These are phyloP conservation scores for Clavelina lepadiformis DNA, from an alignment of 23 tunicate species.

Conservation along the genomic window DNA sequence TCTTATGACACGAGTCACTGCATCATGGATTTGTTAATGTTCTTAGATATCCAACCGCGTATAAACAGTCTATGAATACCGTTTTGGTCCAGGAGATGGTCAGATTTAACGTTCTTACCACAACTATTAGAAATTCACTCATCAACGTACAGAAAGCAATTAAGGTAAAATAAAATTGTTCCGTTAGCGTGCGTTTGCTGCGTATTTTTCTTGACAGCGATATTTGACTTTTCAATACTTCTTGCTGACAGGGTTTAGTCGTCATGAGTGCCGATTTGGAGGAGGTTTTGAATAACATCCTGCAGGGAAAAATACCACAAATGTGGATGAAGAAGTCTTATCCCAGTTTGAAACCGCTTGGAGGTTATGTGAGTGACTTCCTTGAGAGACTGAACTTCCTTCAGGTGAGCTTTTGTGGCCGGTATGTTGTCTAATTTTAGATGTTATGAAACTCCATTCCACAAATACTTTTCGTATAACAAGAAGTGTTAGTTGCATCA, in stretches of 20 bases:
- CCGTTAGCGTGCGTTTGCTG: not conserved
- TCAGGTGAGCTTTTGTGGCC: constrained; percentile 42
- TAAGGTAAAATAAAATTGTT: constrained; percentile 38
- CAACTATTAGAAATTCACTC: constrained; percentile 75
- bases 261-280: constrained; percentile 96
- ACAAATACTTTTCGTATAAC: too few relatives aligned
- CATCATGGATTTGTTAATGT: not conserved
- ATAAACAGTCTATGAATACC: constrained; percentile 98
- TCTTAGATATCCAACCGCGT: constrained; percentile 89
- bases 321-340: constrained; percentile 99
- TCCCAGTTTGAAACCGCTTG: constrained; percentile 95
- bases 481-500: too few relatives aligned
- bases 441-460: too few relatives aligned
- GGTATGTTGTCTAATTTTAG: too few relatives aligned
- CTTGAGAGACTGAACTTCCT: constrained; percentile 84
- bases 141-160: constrained; percentile 95
- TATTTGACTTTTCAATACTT: not conserved
- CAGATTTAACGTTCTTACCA: constrained; percentile 73
- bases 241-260: constrained; percentile 69
- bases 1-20: not conserved
- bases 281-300: constrained; percentile 78
- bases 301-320: constrained; percentile 91
- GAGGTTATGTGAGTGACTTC: constrained; percentile 96
- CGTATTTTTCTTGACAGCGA: not conserved
- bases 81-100: constrained; percentile 99